Conservation (phyloP, 2,797 vertebrate species). For the Gymnocypris eckloni region DNA sequence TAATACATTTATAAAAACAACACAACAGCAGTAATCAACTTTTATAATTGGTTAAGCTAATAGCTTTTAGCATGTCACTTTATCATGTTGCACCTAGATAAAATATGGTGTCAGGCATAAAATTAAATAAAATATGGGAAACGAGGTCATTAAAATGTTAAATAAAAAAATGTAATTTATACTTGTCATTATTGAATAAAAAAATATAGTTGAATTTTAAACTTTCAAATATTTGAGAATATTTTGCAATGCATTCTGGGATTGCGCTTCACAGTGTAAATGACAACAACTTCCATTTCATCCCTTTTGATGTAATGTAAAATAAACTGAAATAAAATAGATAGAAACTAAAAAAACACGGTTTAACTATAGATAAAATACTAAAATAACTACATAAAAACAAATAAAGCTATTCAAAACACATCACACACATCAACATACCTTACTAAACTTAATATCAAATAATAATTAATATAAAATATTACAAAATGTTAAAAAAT, state of each 20-base stretch:
- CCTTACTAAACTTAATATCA: not conserved
- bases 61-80: conserved; percentile 8
- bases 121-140: not conserved
- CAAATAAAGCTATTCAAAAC: not conserved
- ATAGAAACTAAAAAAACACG: not conserved
- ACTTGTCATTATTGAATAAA: not conserved
- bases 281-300: not conserved
- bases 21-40: not conserved
- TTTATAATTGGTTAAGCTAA: not conserved
- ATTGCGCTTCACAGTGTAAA: not conserved
- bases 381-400: not conserved
- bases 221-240: not conserved
- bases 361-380: not conserved
- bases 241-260: not conserved
- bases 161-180: not conserved
- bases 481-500: not conserved
- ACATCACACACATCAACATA: not conserved
- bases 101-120: not conserved
- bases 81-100: not conserved
- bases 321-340: not conserved
- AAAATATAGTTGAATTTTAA: not conserved
- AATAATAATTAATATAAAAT: not conserved
- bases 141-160: not conserved
- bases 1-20: not conserved
- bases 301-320: not conserved